phyloP scores from a whole-genome alignment of 1,140 invertebrate species.

The Potamilus streckersoni region DNA sequence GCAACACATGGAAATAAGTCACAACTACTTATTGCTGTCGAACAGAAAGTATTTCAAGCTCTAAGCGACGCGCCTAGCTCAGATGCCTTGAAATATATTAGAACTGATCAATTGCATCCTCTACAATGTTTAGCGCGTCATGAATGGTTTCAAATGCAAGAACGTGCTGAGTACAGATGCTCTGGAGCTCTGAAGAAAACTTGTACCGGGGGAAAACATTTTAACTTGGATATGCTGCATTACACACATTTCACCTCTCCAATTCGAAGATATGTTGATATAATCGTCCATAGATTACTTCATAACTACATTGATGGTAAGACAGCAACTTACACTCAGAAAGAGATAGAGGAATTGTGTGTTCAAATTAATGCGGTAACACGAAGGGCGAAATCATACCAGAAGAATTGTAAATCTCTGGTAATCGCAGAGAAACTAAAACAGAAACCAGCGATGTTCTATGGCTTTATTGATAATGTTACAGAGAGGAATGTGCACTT shows the following conservation, averaged over 20 bases:
- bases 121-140: slow-evolving; percentile 20
- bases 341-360: slow-evolving; percentile 34
- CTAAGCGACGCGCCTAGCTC: background rate
- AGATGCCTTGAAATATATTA: slow-evolving; percentile 7
- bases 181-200: slow-evolving; percentile 9
- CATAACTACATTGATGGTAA: slow-evolving; percentile 12
- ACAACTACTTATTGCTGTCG: slow-evolving; percentile 10
- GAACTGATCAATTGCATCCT: slow-evolving; percentile 32
- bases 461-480: slow-evolving; percentile 25
- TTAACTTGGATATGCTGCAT: slow-evolving; percentile 18
- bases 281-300: slow-evolving; percentile 31
- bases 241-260: slow-evolving; percentile 39
- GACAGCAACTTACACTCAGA: slow-evolving; percentile 12
- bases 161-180: slow-evolving; percentile 34
- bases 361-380: slow-evolving; percentile 22
- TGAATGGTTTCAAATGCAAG: slow-evolving; percentile 36
- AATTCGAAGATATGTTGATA: slow-evolving; percentile 30
- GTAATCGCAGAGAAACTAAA: slow-evolving; percentile 24
- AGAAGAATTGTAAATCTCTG: slow-evolving; percentile 31
- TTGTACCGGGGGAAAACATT: slow-evolving; percentile 14
- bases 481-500: slow-evolving; percentile 22
- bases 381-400: slow-evolving; percentile 24
- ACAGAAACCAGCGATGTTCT: slow-evolving; percentile 24
- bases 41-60: slow-evolving; percentile 12
- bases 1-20: slow-evolving; percentile 1